Conservation (phyloP, 2,797 vertebrate genomes). For the Lepilemur ruficaudatus region DNA sequence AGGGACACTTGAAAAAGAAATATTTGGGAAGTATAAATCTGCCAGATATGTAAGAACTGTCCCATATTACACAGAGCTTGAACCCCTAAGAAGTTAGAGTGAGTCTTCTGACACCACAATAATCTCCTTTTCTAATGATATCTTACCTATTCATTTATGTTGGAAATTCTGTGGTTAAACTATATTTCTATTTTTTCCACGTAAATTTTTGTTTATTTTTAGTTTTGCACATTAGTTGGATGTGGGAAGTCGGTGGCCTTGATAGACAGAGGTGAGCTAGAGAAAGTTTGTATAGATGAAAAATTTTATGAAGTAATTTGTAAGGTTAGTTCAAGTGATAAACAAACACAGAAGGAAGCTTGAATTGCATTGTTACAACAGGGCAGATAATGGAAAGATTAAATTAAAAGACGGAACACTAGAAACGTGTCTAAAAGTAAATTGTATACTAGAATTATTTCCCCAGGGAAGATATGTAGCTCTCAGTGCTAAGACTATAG, state of each 20-base stretch:
- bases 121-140: not conserved
- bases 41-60: not conserved
- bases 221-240: not conserved
- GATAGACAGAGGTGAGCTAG: not conserved
- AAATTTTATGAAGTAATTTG: not conserved
- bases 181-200: not conserved
- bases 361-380: not conserved
- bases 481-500: not conserved
- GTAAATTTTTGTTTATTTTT: slow-evolving; percentile 7
- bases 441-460: slow-evolving; percentile 46
- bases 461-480: not conserved
- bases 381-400: slow-evolving; percentile 28
- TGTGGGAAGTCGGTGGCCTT: not conserved
- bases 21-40: not conserved
- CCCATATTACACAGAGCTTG: not conserved
- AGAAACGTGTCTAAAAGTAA: slow-evolving; percentile 35
- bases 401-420: slow-evolving; percentile 9
- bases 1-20: not conserved
- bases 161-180: not conserved
- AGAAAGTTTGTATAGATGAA: not conserved
- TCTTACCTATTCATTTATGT: not conserved
- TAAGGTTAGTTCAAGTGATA: slow-evolving; percentile 35
- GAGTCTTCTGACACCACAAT: not conserved
- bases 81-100: not conserved
- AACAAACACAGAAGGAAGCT: not conserved